Evolutionary conservation across 2,888 invertebrate species (phyloP), one percentile per base, ranked within the genome.

Genomic region (Trachelus tabidus): DNA sequence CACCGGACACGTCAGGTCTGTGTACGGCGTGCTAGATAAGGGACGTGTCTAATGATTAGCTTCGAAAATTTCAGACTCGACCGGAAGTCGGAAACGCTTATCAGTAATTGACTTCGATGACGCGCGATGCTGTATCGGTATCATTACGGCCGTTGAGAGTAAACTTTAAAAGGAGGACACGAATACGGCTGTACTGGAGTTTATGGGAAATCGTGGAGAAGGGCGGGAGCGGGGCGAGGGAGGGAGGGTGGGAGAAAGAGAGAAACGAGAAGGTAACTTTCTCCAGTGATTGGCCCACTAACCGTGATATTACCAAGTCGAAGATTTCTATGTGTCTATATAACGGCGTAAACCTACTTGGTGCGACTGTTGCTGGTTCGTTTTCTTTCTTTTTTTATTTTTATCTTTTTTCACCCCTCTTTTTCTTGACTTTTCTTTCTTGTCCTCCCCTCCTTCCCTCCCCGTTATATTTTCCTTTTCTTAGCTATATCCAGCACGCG

Each of bases 211-310:
- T 23, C 15, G 15, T 9, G 23, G 56, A 56, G 56, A 56, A 56
- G 56, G 56, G 69, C 73, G 15, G 75, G n/a, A 37, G 33, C 40
- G 78, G 30, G 56, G 33, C 0, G 30, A 40, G 37, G 34, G 69
- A 33, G 74, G 77, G 75, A 31, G 31, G 33, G 33, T 3, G 75
- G 69, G 75, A 56, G 77, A 74, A 77, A 69, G 75, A 71, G 68
- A 34, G 83, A 83, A 84, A 83, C 80, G 85, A 80, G 84, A 81
- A 81, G 81, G 84, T 87, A 89, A 90, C 90, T 90, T 90, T 91
- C 90, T 90, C 90, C 87, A 88, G 85, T 89, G 89, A 89, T 89
- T 86, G 90, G 87, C 87, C 90, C 79, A 90, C 89, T 91, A 87
- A 90, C 90, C 90, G 88, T 89, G 85, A 90, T 90, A 88, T 89